phyloP scores from a whole-genome alignment of 2,113 vertebrate species.

The Lathamus discolor region DNA sequence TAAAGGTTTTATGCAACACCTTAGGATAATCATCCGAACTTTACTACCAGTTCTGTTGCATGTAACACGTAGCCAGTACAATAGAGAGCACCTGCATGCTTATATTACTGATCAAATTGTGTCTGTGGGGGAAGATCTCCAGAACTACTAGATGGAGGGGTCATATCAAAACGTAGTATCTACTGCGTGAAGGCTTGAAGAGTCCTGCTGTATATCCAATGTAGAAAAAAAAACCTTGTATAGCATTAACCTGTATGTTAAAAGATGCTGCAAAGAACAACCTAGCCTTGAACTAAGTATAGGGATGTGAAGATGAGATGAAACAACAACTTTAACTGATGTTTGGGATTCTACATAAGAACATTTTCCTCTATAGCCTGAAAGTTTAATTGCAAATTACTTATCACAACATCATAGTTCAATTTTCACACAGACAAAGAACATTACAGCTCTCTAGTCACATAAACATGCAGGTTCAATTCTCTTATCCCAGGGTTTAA shows the following conservation, averaged over 20 bases:
- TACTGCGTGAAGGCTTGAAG: not conserved
- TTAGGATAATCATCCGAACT: not conserved
- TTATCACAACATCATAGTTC: not conserved
- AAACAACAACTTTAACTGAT: not conserved
- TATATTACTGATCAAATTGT: not conserved
- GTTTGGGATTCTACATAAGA: not conserved
- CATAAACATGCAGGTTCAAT: not conserved
- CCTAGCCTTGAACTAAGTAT: not conserved
- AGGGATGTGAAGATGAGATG: not conserved
- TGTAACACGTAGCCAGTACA: not conserved
- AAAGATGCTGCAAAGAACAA: not conserved
- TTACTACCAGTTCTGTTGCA: not conserved
- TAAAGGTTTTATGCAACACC: not conserved
- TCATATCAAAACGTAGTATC: not conserved
- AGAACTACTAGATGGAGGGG: not conserved
- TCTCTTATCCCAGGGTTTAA: not conserved
- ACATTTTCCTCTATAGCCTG: not conserved
- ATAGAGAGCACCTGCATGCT: fast-evolving
- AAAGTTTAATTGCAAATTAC: not conserved
- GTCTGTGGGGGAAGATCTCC: not conserved
- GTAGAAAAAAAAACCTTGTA: not conserved
- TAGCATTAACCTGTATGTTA: not conserved
- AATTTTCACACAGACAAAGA: not conserved
- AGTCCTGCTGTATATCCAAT: fast-evolving
- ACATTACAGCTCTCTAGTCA: not conserved